phyloP scores from a whole-genome alignment of 2,113 vertebrate genomes.

The Blennius ocellaris region DNA sequence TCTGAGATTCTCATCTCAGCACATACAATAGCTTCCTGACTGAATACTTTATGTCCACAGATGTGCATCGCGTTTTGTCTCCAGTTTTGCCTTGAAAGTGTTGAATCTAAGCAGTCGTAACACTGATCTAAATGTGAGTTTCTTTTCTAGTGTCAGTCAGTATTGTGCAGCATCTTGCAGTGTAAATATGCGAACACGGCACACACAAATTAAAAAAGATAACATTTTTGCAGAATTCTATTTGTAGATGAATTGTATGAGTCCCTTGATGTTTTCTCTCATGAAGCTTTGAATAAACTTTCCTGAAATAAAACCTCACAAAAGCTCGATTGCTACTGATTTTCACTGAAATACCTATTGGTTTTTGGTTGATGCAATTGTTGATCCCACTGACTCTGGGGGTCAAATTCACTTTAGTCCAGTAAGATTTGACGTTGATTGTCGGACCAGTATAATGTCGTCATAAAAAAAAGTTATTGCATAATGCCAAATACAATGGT shows the following conservation, averaged over 20 bases:
- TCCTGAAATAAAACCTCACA: slow-evolving; percentile 17
- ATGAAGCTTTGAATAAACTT: slow-evolving; percentile 26
- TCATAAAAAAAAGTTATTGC: too few species aligned
- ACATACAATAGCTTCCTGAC: slow-evolving; percentile 25
- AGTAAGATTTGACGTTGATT: too few species aligned
- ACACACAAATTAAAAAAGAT: neutral
- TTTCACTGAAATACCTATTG: neutral
- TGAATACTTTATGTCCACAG: slow-evolving; percentile 23
- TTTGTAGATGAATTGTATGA: slow-evolving; percentile 56
- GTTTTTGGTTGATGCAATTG: neutral
- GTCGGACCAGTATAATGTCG: too few species aligned
- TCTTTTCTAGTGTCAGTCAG: slow-evolving; percentile 25
- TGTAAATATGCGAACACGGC: slow-evolving; percentile 56
- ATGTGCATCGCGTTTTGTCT: slow-evolving; percentile 22
- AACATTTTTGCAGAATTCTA: slow-evolving; percentile 24
- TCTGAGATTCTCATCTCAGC: slow-evolving; percentile 42
- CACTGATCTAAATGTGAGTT: slow-evolving; percentile 34
- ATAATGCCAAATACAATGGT: too few species aligned
- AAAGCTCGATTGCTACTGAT: neutral
- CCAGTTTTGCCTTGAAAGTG: neutral
- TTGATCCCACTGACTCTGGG: too few species aligned
- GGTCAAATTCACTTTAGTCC: too few species aligned
- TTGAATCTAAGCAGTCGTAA: slow-evolving; percentile 31
- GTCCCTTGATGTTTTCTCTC: slow-evolving; percentile 23
- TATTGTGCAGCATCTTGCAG: slow-evolving; percentile 41